phyloP scores from a whole-genome alignment of 2,797 vertebrate species.

The Muscicapa striata region DNA sequence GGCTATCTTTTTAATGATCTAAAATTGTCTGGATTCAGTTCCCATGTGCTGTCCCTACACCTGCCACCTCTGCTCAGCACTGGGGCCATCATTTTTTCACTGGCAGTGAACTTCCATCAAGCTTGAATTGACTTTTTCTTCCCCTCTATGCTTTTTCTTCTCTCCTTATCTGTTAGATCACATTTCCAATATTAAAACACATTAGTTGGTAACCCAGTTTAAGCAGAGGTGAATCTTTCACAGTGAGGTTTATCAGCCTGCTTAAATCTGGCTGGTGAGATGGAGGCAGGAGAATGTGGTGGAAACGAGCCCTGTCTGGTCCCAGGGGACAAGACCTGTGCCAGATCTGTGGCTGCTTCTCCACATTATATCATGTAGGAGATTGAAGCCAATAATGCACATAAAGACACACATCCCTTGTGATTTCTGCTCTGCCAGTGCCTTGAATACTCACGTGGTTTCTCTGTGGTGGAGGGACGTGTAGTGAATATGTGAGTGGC shows the following conservation, averaged over 20 bases:
- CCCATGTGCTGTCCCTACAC: not conserved
- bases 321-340: not conserved
- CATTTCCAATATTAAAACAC: constrained; percentile 42
- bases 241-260: not conserved
- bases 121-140: constrained; percentile 30
- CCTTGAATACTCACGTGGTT: not conserved
- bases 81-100: not conserved
- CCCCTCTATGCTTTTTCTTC: not conserved
- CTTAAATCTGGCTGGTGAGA: not conserved
- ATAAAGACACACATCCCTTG: not conserved
- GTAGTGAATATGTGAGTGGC: not conserved
- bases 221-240: constrained; percentile 6
- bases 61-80: constrained; percentile 11
- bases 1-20: constrained; percentile 66
- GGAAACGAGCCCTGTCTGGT: not conserved
- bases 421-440: not conserved
- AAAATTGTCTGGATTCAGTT: constrained; percentile 34
- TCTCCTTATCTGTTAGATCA: constrained; percentile 32
- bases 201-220: constrained; percentile 17
- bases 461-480: not conserved
- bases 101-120: not conserved
- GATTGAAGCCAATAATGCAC: not conserved
- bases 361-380: not conserved
- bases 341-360: not conserved
- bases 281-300: not conserved